A percentile compares a stretch with the other conserved stretches of the same genome.
Evolutionary conservation across 2,797 vertebrate genomes (phyloP).

Genomic region (Argya squamiceps): DNA sequence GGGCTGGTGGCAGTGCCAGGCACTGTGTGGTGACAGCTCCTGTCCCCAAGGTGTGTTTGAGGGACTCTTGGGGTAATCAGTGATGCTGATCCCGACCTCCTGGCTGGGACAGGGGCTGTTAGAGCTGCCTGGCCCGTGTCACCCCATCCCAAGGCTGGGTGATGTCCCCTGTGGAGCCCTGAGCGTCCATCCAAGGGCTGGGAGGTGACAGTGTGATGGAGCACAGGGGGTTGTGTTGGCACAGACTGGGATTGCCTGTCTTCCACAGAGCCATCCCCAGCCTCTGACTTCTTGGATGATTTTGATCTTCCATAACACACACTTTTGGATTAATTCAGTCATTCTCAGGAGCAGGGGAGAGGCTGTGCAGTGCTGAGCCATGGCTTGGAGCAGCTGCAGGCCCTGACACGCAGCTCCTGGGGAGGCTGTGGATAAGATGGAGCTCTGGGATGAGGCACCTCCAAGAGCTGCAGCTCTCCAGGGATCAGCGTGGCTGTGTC

Average conservation of each 20-base stretch:
- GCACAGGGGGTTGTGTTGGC: neutral
- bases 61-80: neutral
- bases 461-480: neutral
- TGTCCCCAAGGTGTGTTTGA: rapidly evolving
- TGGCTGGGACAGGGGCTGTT: neutral
- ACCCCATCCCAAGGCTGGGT: rapidly evolving
- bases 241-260: rapidly evolving
- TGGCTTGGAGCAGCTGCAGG: neutral
- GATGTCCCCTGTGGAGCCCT: rapidly evolving
- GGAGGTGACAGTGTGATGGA: rapidly evolving
- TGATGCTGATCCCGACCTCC: rapidly evolving
- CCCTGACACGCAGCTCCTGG: neutral
- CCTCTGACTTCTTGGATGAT: neutral
- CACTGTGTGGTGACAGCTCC: rapidly evolving
- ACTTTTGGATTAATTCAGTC: neutral
- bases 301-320: rapidly evolving
- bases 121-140: rapidly evolving
- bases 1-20: rapidly evolving
- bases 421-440: neutral
- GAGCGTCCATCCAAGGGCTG: rapidly evolving
- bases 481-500: neutral
- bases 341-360: neutral
- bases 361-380: neutral
- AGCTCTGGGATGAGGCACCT: neutral
- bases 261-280: neutral